Evolutionary conservation across 2,888 invertebrate species (phyloP).

Genomic region (Xestia c-nigrum): DNA sequence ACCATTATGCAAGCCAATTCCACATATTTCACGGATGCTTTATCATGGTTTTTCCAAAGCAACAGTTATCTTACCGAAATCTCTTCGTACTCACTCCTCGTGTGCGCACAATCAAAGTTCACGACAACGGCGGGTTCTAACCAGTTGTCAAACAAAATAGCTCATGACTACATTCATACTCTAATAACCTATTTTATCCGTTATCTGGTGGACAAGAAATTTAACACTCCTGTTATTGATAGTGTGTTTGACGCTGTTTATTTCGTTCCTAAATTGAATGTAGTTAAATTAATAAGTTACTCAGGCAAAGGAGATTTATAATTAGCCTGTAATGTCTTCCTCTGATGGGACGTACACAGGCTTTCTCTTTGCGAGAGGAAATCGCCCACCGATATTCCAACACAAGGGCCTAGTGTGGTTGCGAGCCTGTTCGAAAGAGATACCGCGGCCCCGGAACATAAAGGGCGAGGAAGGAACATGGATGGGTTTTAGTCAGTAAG

Average conservation of each 20-base stretch:
- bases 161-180: constrained; percentile 64
- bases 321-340: neutral
- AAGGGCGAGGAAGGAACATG: no score
- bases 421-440: no score
- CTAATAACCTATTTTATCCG: constrained; percentile 72
- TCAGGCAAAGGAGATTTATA: neutral
- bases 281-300: neutral
- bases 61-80: constrained; percentile 2
- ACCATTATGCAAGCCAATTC: neutral
- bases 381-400: neutral
- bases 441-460: no score
- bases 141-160: constrained; percentile 59
- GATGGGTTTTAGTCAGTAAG: no score
- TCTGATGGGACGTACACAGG: neutral
- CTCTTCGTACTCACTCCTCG: constrained; percentile 9
- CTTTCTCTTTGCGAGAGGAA: neutral
- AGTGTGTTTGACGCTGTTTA: constrained; percentile 42
- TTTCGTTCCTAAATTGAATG: neutral
- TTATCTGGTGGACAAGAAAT: constrained; percentile 66
- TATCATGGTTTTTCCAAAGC: neutral
- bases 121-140: constrained; percentile 45
- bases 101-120: constrained; percentile 54
- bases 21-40: neutral
- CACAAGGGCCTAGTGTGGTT: no score
- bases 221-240: constrained; percentile 54